Base-by-base conservation (phyloP, 23 tunicate genomes). In the Ciona savignyi region DNA sequence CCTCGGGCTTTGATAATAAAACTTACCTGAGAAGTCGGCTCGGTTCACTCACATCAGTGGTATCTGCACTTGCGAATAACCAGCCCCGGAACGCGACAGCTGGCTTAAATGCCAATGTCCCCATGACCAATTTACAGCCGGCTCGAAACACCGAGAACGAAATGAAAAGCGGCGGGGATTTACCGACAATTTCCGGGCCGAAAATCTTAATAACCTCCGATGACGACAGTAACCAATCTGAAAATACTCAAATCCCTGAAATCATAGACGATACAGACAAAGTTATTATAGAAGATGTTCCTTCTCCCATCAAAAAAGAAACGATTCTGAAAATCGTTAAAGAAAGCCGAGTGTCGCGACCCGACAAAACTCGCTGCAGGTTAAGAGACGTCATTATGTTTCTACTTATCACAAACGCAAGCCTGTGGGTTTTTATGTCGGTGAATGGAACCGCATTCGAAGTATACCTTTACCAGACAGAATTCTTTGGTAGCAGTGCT, bases 371-470 rank as follows among this genome's bases (percentile, higher is more conserved):
- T 1, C 70, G 93, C 28, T 66, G 80, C 1, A 25, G 73, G 49
- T 65, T 86, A 1, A 75, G 93, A 33, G 85, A 75, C 49, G 71
- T 80, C 34, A 60, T 86, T 26, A 80, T 80, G 77, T 86, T 86
- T 35, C 80, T 86, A 60, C 31, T 86, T 56, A 28, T 78, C 60
- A 42, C 77, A n/a, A 86, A 86, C 66, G 93, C 82, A 22, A 62
- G 77, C 27, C 34, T 86, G 77, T 86, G 93, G 93, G 33, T 75
- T n/a, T 80, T 86, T n/a, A n/a, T 48, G 77, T 86, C 93, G 33
- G 81, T 86, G 1, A 66, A 75, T 24, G 85, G 85, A 22, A 80
- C 93, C 4, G 85, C 85, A 25, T 79, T 86, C 35, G 34, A 42
- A 22, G 35, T 74, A 11, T 33, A 74, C 63, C 25, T 51, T 19